Conservation (phyloP, 2,888 invertebrate genomes). For the Caenorhabditis wallacei region DNA sequence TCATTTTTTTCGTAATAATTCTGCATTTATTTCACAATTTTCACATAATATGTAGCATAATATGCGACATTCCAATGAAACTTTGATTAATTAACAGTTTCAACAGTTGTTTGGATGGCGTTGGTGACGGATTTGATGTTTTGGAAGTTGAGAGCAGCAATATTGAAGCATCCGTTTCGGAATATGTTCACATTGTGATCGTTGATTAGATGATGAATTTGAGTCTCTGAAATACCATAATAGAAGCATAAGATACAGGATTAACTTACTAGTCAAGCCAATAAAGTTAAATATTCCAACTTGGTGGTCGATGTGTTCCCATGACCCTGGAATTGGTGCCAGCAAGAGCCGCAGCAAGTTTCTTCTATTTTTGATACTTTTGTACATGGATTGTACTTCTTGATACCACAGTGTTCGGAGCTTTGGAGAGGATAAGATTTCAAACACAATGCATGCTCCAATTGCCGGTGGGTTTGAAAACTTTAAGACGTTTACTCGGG, state of each 20-base stretch:
- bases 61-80: slow-evolving; percentile 2
- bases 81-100: neutral
- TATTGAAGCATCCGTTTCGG: slow-evolving; percentile 94
- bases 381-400: slow-evolving; percentile 88
- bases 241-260: too few relatives aligned
- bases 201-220: slow-evolving; percentile 78
- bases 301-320: slow-evolving; percentile 94
- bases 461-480: slow-evolving; percentile 96
- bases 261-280: slow-evolving; percentile 87
- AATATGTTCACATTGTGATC: slow-evolving; percentile 89
- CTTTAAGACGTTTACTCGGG: slow-evolving; percentile 83
- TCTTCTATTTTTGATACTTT: slow-evolving; percentile 93
- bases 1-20: neutral
- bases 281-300: slow-evolving; percentile 99
- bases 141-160: slow-evolving; percentile 93
- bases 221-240: slow-evolving; percentile 66
- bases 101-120: slow-evolving; percentile 82
- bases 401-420: slow-evolving; percentile 90
- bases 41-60: neutral
- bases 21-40: slow-evolving; percentile 18
- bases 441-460: slow-evolving; percentile 93
- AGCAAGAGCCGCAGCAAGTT: slow-evolving; percentile 86
- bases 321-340: slow-evolving; percentile 91
- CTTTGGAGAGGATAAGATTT: slow-evolving; percentile 89
- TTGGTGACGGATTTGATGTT: slow-evolving; percentile 95